phyloP scores from a whole-genome alignment of 1,140 invertebrate species.

The Caenorhabditis inopinata region DNA sequence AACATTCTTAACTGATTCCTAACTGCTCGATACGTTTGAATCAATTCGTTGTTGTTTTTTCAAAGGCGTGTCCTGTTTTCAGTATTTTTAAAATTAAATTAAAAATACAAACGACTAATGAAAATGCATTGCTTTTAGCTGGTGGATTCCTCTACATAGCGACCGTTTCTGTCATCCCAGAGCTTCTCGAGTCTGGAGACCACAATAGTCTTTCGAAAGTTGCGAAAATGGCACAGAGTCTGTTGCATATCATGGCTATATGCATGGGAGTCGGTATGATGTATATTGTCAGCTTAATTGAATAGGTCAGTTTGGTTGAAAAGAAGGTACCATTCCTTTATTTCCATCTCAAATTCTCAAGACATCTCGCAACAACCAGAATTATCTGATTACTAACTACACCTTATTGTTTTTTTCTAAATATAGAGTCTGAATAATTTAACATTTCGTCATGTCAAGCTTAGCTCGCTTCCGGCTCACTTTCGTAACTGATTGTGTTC shows the following conservation, averaged over 20 bases:
- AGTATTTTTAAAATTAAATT: too few relatives aligned
- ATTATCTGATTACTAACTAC: not conserved
- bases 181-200: slow-evolving; percentile 72
- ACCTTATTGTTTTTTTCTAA: not conserved
- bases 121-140: slow-evolving; percentile 68
- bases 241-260: slow-evolving; percentile 55
- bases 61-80: too few relatives aligned
- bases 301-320: slow-evolving; percentile 14
- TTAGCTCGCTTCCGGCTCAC: too few relatives aligned
- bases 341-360: too few relatives aligned
- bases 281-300: slow-evolving; percentile 59
- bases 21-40: too few relatives aligned
- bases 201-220: slow-evolving; percentile 17
- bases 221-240: slow-evolving; percentile 52
- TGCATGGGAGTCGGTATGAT: slow-evolving; percentile 54
- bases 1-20: too few relatives aligned
- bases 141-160: slow-evolving; percentile 97
- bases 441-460: too few relatives aligned
- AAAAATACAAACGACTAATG: too few relatives aligned
- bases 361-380: too few relatives aligned
- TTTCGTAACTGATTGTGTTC: too few relatives aligned
- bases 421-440: too few relatives aligned
- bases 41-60: too few relatives aligned
- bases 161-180: slow-evolving; percentile 91
- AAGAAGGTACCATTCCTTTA: not conserved